Percentiles rank a stretch among this genome's conserved stretches.
Evolutionary conservation across 2,113 vertebrate species (phyloP).

Genomic region (Apteryx owenii): DNA sequence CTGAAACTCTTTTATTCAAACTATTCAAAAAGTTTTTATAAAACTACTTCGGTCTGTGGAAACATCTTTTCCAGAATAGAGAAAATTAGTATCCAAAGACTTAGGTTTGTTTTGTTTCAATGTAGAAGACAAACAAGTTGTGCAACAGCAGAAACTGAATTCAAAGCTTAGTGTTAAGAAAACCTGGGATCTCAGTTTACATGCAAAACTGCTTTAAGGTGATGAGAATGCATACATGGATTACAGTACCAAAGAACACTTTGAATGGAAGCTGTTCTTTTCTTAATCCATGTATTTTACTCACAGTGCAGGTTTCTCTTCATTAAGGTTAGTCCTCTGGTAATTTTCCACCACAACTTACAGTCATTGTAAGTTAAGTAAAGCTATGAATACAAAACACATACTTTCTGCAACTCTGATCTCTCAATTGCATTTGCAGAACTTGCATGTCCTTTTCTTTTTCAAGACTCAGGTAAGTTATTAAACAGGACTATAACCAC

Average conservation of each 20-base stretch:
- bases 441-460: background rate
- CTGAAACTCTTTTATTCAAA: background rate
- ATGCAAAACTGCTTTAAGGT: background rate
- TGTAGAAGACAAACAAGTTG: background rate
- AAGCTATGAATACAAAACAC: background rate
- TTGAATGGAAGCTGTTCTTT: background rate
- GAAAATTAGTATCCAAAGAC: background rate
- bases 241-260: background rate
- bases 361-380: accelerated
- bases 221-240: background rate
- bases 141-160: background rate
- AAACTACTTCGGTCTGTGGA: background rate
- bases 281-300: background rate
- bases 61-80: background rate
- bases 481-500: background rate
- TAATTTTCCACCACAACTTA: background rate
- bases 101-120: background rate
- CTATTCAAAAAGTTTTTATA: background rate
- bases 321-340: background rate
- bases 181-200: background rate
- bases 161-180: background rate
- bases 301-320: background rate
- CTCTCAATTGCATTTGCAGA: background rate
- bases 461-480: background rate
- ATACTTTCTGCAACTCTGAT: background rate